Evolutionary conservation across 1,140 invertebrate species (phyloP), one percentile per base, ranked within the genome.

Genomic region (Anoplolepis gracilipes): DNA sequence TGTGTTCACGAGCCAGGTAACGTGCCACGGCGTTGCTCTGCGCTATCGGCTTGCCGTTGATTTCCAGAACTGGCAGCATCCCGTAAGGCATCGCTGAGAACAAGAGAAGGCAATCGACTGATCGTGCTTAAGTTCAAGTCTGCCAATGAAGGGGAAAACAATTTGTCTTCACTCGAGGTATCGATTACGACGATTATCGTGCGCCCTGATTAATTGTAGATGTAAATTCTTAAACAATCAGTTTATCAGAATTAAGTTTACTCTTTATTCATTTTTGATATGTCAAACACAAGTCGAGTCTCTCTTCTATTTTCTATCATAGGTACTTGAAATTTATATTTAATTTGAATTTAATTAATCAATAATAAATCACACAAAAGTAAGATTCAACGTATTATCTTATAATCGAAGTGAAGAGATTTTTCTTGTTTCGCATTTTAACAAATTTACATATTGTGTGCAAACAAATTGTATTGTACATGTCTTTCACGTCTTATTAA

Each of bases 31-130:
- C 96, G 55, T 96, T 93, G 86, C 96, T 96, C 90, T 97, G 97
- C 0, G 96, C 95, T 70, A 97, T 95, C 62, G 92, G 91, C 90
- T 96, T 96, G 1, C 96, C 97, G 89, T 97, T 96, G 46, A 97
- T 95, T 90, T 97, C 96, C 75, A 97, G 90, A 8, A 97, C 94
- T 1, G 97, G 97, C 67, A 97, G 90, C 93, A 96, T 96, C 53
- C 97, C 97, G 88, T 96, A 97, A 2, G 96, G 96, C 87, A 94
- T 94, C 16, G 89, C 96, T 96, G 87, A 46, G 39, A 86, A 89
- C 42, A 88, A 82, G 72, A 72, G 36, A 59, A 53, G 59, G 49
- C 39, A 67, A 78, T 61, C 69, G 82, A 39, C 25, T 19, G 33
- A 10, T 59, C 7, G 5, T 22, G 65, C 36, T 81, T 65, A 36